Base-by-base conservation (phyloP, 2,888 invertebrate genomes). In the Exocentrus adspersus region DNA sequence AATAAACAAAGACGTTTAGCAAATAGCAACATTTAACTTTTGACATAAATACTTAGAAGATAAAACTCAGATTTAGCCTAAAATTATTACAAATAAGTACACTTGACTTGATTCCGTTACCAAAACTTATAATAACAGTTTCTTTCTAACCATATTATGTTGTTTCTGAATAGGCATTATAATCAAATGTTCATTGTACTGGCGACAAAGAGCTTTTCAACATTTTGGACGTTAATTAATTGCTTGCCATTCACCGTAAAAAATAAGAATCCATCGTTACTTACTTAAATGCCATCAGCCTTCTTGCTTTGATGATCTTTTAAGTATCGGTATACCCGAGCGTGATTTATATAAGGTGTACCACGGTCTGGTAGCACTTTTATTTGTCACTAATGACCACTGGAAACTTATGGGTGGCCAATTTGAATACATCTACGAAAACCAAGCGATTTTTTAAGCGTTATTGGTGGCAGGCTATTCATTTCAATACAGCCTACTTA, bases 381-480 rank as follows among this genome's bases (percentile, higher is more conserved):
- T 61, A 54, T 41, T 46, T 46, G 48, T 41, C 46, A 9, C 54
- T 61, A 61, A 61, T 61, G 54, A 54, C 42, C 60, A 12, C 46
- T 48, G 42, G 41, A 46, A 43, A 61, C 32, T 53, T 54, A 52
- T 52, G 61, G 53, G 61, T 61, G 61, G 61, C 48, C 60, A 46
- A n/a, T 37, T 53, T 60, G 60, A 60, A 60, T 46, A 12, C 60
- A 21, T n/a, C 46, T 32, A 45, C 41, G 12, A 53, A 53, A 60
- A 53, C 17, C 45, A 30, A 37, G 46, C 37, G 28, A 61, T 61
- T 48, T 61, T 60, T 48, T 54, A 41, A 46, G 32, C 24, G 21
- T 37, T 54, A 54, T 48, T 51, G 41, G 53, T 46, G 46, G 53
- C 45, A 28, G 41, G 30, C 37, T 37, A 46, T 61, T 48, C 46